Evolutionary conservation across 2,888 invertebrate species (phyloP).

Genomic region (Amblyjoppa fuscipennis): DNA sequence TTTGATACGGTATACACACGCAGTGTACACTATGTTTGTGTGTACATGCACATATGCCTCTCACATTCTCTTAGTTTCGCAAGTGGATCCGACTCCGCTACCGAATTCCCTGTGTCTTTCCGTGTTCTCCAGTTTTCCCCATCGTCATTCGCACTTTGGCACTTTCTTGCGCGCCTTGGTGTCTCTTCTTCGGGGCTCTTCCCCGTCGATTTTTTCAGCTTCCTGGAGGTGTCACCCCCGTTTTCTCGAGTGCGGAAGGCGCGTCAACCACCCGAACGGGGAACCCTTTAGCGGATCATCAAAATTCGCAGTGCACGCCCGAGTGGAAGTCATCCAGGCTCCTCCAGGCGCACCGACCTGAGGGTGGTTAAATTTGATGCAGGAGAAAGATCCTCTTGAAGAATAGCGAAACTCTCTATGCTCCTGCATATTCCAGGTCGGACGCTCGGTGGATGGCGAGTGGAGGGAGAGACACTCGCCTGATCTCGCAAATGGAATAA

Average conservation of each 20-base stretch:
- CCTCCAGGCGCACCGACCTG: not conserved
- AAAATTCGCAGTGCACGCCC: not conserved
- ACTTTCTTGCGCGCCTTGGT: constrained; percentile 20
- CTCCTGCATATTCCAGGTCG: constrained; percentile 26
- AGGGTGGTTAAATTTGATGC: constrained; percentile 16
- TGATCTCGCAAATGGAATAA: constrained; percentile 36
- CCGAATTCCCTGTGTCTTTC: not conserved
- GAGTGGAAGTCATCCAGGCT: constrained; percentile 4
- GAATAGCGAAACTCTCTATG: not conserved
- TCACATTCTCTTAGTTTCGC: not conserved
- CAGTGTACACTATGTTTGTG: not conserved
- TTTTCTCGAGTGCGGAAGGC: constrained; percentile 31
- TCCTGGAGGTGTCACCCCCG: constrained; percentile 49
- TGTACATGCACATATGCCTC: too few relatives aligned
- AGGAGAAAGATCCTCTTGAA: not conserved
- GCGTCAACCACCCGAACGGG: not conserved
- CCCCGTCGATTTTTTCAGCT: constrained; percentile 1
- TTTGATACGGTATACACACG: constrained; percentile 15
- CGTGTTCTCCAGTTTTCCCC: not conserved
- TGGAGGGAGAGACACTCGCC: not conserved
- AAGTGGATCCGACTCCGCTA: constrained; percentile 6
- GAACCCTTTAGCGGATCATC: not conserved
- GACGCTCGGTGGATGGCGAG: constrained; percentile 8
- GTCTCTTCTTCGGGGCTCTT: constrained; percentile 8
- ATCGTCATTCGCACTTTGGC: not conserved